Evolutionary conservation across 2,888 invertebrate species (phyloP), one percentile per base, ranked within the genome.

Genomic region (Latrodectus elegans): DNA sequence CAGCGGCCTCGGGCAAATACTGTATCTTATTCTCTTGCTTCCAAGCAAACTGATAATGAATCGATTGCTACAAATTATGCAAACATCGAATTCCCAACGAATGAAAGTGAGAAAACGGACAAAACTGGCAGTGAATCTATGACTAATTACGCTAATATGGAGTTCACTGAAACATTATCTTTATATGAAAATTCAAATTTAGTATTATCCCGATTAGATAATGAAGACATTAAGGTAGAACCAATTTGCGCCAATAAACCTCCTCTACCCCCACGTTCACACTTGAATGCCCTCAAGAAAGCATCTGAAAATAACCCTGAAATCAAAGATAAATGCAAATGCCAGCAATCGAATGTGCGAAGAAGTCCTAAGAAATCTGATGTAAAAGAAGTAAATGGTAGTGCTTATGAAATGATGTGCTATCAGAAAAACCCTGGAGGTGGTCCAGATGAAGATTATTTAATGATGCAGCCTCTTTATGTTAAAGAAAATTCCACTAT

Each of bases 161-260:
- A 95, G 91, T 96, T 96, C 92, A 95, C 95, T 89, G 94, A 95
- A 90, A 95, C 95, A 0, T 92, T 96, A 75, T 95, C 95, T 91
- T 94, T 95, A 90, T 96, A 96, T 90, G 96, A 96, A 92, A 96
- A 96, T 92, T 95, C 95, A 0, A 83, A 82, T 55, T 64, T 78
- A 15, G 81, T 88, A 14, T 52, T 88, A 60, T 81, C 84, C 11
- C 77, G 85, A n/a, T 51, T 85, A 51, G 88, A 84, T 55, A 6
- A 17, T 0, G 79, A 78, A 1, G 81, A 80, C 15, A 53, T 71
- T 49, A 79, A 67, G 2, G 38, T 38, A 15, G 73, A 68, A 51
- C 70, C 68, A 6, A n/a, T 76, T 22, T 72, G 67, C 22, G 17
- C 82, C 17, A 76, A 73, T 26, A 87, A 87, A 68, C 86, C 89